These are phyloP conservation scores for Drosophila micromelanica DNA, from an alignment of 1,140 invertebrate genomes.

Conservation along the genomic window DNA sequence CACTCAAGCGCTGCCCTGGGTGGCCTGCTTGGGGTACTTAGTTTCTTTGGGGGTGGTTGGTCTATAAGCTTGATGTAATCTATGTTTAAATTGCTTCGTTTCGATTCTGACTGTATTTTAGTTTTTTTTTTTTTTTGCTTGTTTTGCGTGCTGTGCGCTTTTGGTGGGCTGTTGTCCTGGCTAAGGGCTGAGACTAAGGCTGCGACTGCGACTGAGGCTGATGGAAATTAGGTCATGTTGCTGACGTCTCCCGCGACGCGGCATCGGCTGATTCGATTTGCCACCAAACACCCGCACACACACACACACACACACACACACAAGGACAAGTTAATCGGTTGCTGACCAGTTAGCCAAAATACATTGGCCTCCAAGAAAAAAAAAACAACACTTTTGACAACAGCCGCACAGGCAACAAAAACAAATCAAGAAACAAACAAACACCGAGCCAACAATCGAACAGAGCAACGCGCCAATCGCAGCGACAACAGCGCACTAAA, in stretches of 20 bases:
- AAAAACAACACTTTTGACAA: conserved; percentile 18
- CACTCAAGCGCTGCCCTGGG: conserved; percentile 50
- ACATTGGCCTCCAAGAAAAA: background rate
- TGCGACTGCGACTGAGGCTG: conserved; percentile 8
- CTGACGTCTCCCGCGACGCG: conserved; percentile 16
- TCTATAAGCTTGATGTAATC: background rate
- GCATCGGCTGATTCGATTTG: conserved; percentile 43
- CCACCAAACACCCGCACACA: conserved; percentile 6
- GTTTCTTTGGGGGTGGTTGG: background rate
- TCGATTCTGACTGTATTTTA: conserved; percentile 8
- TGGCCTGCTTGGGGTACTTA: too few species aligned
- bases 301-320: conserved; percentile 14
- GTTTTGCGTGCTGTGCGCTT: background rate
- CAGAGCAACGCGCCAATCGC: conserved; percentile 63
- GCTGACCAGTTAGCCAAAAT: background rate
- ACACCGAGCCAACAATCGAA: too few species aligned
- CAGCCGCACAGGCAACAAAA: conserved; percentile 1
- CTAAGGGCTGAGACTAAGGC: conserved; percentile 18
- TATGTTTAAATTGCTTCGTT: background rate
- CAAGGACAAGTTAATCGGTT: conserved; percentile 1
- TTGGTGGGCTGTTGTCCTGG: conserved; percentile 35
- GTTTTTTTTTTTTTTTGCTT: conserved; percentile 1
- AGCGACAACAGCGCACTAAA: conserved; percentile 76
- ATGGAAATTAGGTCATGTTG: conserved; percentile 64
- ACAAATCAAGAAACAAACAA: too few species aligned